A percentile compares a stretch with the other conserved stretches of the same genome.
Evolutionary conservation across 2,888 invertebrate species (phyloP).

Genomic region (Synergus itoensis): DNA sequence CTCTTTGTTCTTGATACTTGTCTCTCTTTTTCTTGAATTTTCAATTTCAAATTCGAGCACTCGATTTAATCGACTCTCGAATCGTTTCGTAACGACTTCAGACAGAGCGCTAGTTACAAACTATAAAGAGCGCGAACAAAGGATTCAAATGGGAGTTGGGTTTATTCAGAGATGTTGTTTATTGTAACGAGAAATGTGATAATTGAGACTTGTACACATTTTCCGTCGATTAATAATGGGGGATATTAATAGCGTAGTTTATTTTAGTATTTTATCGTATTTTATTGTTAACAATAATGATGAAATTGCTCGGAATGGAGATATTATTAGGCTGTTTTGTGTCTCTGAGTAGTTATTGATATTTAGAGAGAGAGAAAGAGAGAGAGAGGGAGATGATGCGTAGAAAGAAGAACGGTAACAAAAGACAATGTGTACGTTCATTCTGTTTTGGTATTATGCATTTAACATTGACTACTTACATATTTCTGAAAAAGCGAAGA

Average conservation of each 20-base stretch:
- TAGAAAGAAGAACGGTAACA: constrained; percentile 20
- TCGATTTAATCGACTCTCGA: constrained; percentile 39
- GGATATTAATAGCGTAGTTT: neutral
- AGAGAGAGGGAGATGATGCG: too few relatives aligned
- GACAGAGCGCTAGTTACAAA: constrained; percentile 7
- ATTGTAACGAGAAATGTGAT: constrained; percentile 19
- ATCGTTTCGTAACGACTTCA: constrained; percentile 32
- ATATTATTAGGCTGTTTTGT: too few relatives aligned
- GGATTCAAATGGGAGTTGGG: constrained; percentile 7
- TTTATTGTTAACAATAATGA: too few relatives aligned
- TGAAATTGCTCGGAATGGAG: too few relatives aligned
- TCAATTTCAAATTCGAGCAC: constrained; percentile 19
- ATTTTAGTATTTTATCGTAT: too few relatives aligned
- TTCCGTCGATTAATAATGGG: neutral
- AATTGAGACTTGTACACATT: constrained; percentile 32
- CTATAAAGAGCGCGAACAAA: constrained; percentile 36
- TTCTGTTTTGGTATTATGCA: neutral
- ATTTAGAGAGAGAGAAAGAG: constrained; percentile 28
- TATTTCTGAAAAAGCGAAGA: neutral
- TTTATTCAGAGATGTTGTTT: too few relatives aligned
- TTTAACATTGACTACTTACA: neutral
- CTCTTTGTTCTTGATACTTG: too few relatives aligned
- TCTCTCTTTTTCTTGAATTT: neutral
- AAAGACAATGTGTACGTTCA: constrained; percentile 21
- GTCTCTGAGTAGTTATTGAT: constrained; percentile 18